Evolutionary conservation across 2,797 vertebrate genomes (phyloP), one percentile per base, ranked within the genome.

Genomic region (Phalloptychus januarius): DNA sequence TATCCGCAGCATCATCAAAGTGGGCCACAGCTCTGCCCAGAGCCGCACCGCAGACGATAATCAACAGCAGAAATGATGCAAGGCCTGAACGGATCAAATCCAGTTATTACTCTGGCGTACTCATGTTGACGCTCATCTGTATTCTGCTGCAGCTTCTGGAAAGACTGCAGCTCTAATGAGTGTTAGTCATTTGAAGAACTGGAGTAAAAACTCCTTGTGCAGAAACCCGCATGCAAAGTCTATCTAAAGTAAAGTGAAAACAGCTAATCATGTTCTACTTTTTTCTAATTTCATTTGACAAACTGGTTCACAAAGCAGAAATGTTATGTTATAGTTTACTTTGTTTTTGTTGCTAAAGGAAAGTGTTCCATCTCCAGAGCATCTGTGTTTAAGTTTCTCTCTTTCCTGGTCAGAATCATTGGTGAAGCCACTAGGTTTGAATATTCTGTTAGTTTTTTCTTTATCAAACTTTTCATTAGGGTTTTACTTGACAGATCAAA

Each of bases 91-190:
- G 72, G 31, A 78, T 85, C 25, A 54, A 18, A 31, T 72, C 2
- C 36, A 65, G 56, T 65, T 71, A 13, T 74, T 42, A 85, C 83
- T 36, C 71, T 48, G 67, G 48, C 45, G 72, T 71, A 50, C 65
- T 61, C 74, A 46, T 56, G 40, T n/a, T 85, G 76, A 33, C 15
- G 38, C 85, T 90, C 76, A 83, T 92, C 88, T 89, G 88, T 90
- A 89, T 91, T 91, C 93, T 71, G 72, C 77, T 77, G 71, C 38
- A 36, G 75, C 79, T 71, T 38, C 72, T 23, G 63, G 15, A 3
- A 79, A 48, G 31, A 40, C 56, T 77, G 36, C 83, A 71, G 75
- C 40, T 71, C 71, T n/a, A 10, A 44, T 54, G 46, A 72, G 44
- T 50, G 70, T 58, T 63, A 76, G 48, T 65, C 38, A 42, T 72